Conservation (phyloP, 2,888 invertebrate genomes). For the Caenorhabditis wallacei region DNA sequence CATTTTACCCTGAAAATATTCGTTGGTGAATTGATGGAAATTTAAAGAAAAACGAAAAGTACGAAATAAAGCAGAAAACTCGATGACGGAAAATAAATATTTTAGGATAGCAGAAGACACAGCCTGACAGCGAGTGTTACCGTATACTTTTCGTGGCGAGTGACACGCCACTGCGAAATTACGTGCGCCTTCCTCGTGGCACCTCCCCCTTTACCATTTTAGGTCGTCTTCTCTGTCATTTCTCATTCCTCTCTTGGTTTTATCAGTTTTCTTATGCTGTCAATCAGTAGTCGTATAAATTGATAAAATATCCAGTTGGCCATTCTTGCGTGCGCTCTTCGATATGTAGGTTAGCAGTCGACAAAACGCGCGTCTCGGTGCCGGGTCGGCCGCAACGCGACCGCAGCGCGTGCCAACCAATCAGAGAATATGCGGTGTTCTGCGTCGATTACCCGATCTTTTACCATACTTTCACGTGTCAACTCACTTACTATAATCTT, state of each 20-base stretch:
- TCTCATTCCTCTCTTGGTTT: conserved; percentile 14
- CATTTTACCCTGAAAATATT: conserved; percentile 68
- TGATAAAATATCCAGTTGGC: conserved; percentile 50
- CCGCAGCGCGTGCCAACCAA: conserved; percentile 68
- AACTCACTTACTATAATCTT: background rate
- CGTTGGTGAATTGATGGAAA: no score
- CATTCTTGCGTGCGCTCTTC: conserved; percentile 11
- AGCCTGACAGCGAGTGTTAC: conserved; percentile 46
- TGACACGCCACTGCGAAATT: conserved; percentile 37
- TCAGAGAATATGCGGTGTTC: conserved; percentile 32
- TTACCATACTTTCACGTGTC: conserved; percentile 26
- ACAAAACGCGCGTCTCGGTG: conserved; percentile 46
- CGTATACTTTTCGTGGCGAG: conserved; percentile 58
- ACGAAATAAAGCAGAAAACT: background rate
- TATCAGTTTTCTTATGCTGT: conserved; percentile 32
- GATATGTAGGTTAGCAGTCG: conserved; percentile 50
- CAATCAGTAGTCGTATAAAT: conserved; percentile 56
- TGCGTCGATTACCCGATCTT: conserved; percentile 39
- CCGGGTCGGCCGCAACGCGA: conserved; percentile 60
- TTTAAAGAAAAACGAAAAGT: background rate
- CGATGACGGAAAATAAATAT: conserved; percentile 5
- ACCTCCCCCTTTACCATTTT: conserved; percentile 27
- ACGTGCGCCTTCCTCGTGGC: conserved; percentile 65
- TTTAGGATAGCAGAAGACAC: conserved; percentile 49
- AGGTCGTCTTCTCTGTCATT: background rate